phyloP scores from a whole-genome alignment of 2,888 invertebrate species.

The Eulithis prunata region DNA sequence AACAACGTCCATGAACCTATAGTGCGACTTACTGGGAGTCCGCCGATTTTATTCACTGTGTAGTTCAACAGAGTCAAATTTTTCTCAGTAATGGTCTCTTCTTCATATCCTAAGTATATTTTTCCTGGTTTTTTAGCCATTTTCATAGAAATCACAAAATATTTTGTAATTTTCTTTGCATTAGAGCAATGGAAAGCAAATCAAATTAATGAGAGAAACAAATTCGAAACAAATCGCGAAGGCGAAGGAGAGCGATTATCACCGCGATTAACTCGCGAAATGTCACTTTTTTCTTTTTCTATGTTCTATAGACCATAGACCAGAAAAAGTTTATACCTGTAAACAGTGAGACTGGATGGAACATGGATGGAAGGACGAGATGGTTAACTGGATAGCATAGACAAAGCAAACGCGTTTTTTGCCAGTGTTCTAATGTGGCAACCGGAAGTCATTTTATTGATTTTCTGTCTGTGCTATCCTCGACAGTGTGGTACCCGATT shows the following conservation, averaged over 20 bases:
- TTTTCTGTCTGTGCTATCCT: constrained; percentile 10
- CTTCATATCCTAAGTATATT: constrained; percentile 91
- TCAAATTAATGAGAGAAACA: constrained; percentile 6
- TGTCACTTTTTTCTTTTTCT: constrained; percentile 27
- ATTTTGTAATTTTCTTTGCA: neutral
- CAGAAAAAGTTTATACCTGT: no score
- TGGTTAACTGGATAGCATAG: constrained; percentile 6
- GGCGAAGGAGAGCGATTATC: no score
- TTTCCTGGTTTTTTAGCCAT: constrained; percentile 84
- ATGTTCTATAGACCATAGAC: no score
- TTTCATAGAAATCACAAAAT: constrained; percentile 34
- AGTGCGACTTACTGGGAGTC: constrained; percentile 86
- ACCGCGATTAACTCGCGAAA: no score
- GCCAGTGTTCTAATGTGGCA: neutral
- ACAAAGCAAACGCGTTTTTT: constrained; percentile 1
- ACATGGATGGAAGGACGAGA: no score
- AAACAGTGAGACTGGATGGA: no score
- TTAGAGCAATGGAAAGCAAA: neutral
- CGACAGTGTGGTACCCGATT: neutral
- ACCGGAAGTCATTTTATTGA: constrained; percentile 25
- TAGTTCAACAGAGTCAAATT: constrained; percentile 86
- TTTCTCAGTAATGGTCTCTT: constrained; percentile 90
- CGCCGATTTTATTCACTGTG: constrained; percentile 93
- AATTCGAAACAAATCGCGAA: no score
- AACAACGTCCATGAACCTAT: constrained; percentile 13